These are phyloP conservation scores for Drosophila ananassae DNA, from an alignment of 1,140 invertebrate species.

Conservation along the genomic window DNA sequence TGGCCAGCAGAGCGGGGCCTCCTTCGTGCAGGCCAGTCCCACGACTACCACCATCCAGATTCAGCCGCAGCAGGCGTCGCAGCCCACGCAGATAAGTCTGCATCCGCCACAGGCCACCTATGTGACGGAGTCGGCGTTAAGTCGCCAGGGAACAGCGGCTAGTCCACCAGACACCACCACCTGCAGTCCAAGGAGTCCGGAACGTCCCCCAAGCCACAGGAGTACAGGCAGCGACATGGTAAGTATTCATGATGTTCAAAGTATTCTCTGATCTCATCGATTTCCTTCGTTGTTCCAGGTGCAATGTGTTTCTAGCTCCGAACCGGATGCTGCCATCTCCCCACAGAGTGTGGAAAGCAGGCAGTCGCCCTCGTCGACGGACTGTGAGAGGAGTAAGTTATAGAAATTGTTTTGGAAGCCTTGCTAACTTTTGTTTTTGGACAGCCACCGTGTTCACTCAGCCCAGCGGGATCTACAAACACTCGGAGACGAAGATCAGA, in stretches of 20 bases:
- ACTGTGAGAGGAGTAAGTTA: slow-evolving; percentile 73
- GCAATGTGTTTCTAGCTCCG: slow-evolving; percentile 93
- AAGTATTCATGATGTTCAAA: background rate
- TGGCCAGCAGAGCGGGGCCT: slow-evolving; percentile 80
- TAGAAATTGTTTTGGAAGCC: background rate
- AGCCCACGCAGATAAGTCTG: slow-evolving; percentile 49
- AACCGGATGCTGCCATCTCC: slow-evolving; percentile 87
- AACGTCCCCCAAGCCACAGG: slow-evolving; percentile 77
- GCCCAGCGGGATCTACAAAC: slow-evolving; percentile 72
- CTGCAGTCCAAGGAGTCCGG: slow-evolving; percentile 87
- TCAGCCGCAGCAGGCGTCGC: slow-evolving; percentile 78
- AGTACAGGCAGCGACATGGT: slow-evolving; percentile 84
- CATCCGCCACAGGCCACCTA: slow-evolving; percentile 68
- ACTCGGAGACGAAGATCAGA: slow-evolving; percentile 77
- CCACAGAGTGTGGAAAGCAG: slow-evolving; percentile 75
- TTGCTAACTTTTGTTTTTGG: background rate
- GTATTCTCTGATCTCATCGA: background rate
- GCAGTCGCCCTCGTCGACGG: slow-evolving; percentile 79
- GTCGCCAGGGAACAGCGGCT: slow-evolving; percentile 81
- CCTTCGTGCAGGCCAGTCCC: slow-evolving; percentile 87
- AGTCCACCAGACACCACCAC: slow-evolving; percentile 92
- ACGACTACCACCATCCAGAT: slow-evolving; percentile 84
- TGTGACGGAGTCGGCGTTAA: slow-evolving; percentile 57
- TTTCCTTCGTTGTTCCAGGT: slow-evolving; percentile 86
- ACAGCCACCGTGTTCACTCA: slow-evolving; percentile 55